Evolutionary conservation across 2,797 vertebrate genomes (phyloP), one percentile per base, ranked within the genome.

Genomic region (Ciconia nigra): DNA sequence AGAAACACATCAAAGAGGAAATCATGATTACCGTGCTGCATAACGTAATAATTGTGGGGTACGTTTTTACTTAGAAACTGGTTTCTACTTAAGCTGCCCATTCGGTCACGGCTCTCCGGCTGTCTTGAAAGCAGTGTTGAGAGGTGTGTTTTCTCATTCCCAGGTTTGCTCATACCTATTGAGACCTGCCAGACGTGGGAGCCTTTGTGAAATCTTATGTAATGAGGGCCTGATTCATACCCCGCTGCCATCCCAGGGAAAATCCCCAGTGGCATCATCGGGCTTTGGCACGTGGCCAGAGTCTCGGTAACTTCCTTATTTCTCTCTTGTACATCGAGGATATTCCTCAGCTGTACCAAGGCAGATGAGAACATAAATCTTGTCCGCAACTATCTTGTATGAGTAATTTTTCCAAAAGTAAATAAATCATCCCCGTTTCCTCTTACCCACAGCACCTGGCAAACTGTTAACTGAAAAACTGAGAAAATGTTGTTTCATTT

Each of bases 361-460:
- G 78, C 67, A 63, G 78, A 58, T 33, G 33, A 72, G 26, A 26
- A 25, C 52, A 31, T 44, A 39, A 93, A 69, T 73, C 59, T 78
- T 58, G 6, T 49, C 67, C 10, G 0, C 17, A 21, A 17, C 46
- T 39, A 11, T 80, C 82, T 65, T 22, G 15, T 59, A 7, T 47
- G 57, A 89, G 73, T 67, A 15, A 14, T 78, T 96, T 88, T 86
- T 90, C 81, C 74, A 42, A 26, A 79, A 77, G 65, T 79, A 85
- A 94, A 90, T 76, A 85, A 93, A 96, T 37, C 62, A 59, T 66
- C 47, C 26, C 29, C 5, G 13, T 69, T 96, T 74, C 74, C 76
- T 83, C 19, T 70, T 44, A 47, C 66, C 81, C 13, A 13, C 59
- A 9, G 66, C 58, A 79, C 88, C 83, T 87, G 91, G 82, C 54